Evolutionary conservation across 2,797 vertebrate genomes (phyloP), one percentile per base, ranked within the genome.

Genomic region (Podarcis lilfordi): DNA sequence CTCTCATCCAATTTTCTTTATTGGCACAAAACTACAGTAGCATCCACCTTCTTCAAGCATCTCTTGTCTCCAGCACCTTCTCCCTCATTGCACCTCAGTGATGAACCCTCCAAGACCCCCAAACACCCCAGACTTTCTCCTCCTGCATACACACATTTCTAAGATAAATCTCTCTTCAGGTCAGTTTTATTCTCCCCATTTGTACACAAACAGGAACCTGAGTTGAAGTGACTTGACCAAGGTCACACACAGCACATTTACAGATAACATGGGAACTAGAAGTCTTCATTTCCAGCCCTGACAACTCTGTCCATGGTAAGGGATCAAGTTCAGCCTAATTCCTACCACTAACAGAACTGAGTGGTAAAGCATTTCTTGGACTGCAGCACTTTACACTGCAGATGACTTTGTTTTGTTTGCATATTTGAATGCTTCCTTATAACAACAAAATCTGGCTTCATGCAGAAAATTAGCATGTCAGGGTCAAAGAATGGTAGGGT

Each of bases 11-110:
- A 35, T 68, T 85, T 85, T 83, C 32, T 88, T 88, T 86, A 89
- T 89, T 89, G 88, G 84, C 88, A 86, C 88, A 89, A 81, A 89
- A 89, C 88, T 86, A 86, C 88, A 85, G 61, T 83, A 81, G 88
- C 61, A 7, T 64, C 82, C 61, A 29, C 55, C 50, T 86, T 66
- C n/a, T 68, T 50, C 45, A 76, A 77, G 59, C 61, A 83, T 74
- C 74, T 45, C 21, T 37, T 88, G 72, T 80, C 66, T 86, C 64
- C 32, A 35, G 13, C 66, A 29, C 66, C 37, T 76, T 77, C 72
- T 76, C 37, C 29, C 55, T 75, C 35, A 37, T 32, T 75, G 69
- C 29, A 8, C 40, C 27, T 19, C 37, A 23, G 7, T 23, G 50
- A 50, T 50, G 50, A 29, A 1, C 19, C 43, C 15, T 43, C 19